Evolutionary conservation across 2,113 vertebrate species (phyloP), one percentile per base, ranked within the genome.

Genomic region (Sialia sialis): DNA sequence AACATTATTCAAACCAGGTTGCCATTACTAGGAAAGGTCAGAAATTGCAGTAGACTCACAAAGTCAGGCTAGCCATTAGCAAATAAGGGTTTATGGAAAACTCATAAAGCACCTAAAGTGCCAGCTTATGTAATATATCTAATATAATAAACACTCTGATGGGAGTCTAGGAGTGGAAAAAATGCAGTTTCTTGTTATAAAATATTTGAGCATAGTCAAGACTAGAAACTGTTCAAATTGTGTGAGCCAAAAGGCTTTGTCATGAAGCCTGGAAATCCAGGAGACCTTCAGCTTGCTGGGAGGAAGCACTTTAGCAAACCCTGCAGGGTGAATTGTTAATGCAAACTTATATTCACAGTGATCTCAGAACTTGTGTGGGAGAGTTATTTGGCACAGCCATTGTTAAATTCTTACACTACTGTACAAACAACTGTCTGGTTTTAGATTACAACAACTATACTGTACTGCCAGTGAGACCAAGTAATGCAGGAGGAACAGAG

Each of bases 31-130:
- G 32, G 55, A 70, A 93, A 93, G 93, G 84, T 95, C 84, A 91
- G 94, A 90, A 70, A 77, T 85, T 91, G 84, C 46, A 44, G 48
- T 70, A 91, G 78, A 74, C 81, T 93, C 75, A 93, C 75, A 90
- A 94, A 95, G 72, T 86, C 76, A 88, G 72, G 39, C 85, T 84
- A 92, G 80, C 74, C 76, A 86, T 94, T 96, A 93, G 93, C 93
- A 95, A 96, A 95, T 93, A 89, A 91, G 70, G 77, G 77, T 94
- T 94, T 95, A 94, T 87, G 88, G 94, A 97, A 96, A 96, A 95
- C 76, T 84, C 92, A 93, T 96, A 96, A 97, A 94, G 93, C 54
- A 89, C 88, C 66, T 89, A 48, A 96, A 94, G 73, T 93, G 74
- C 86, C 80, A 92, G 88, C 56, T 94, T 94, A 90, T 91, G 93